Evolutionary conservation across 2,113 vertebrate genomes (phyloP).

Genomic region (Empidonax traillii): DNA sequence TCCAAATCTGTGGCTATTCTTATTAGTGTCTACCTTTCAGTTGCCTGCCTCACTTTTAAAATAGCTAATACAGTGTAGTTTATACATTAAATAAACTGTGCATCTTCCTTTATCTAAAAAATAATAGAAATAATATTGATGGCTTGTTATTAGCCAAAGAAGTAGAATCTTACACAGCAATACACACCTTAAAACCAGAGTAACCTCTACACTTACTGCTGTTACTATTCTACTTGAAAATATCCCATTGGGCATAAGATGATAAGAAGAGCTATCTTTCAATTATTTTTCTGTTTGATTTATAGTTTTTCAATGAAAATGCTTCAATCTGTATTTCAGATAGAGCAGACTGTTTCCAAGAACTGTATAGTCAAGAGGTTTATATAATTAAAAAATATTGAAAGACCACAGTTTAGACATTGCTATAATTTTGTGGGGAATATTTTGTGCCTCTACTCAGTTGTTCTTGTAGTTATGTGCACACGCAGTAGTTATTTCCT

Average conservation of each 20-base stretch:
- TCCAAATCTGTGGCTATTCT: not conserved
- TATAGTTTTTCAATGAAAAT: not conserved
- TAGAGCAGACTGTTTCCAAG: not conserved
- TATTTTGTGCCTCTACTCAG: not conserved
- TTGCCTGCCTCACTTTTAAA: not conserved
- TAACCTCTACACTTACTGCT: conserved; percentile 28
- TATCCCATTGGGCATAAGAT: not conserved
- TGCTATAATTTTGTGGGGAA: not conserved
- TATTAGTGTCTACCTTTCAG: not conserved
- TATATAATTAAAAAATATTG: not conserved
- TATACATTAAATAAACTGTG: not conserved
- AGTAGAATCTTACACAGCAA: conserved; percentile 7
- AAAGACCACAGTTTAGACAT: not conserved
- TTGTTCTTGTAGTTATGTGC: not conserved
- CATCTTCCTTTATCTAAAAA: not conserved
- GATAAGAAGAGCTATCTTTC: not conserved
- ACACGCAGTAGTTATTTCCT: not conserved
- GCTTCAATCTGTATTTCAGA: not conserved
- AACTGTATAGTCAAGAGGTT: not conserved
- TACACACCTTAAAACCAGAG: conserved; percentile 48
- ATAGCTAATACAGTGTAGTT: not conserved
- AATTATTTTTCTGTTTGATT: conserved; percentile 26
- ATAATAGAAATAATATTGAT: not conserved
- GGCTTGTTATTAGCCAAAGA: conserved; percentile 42
- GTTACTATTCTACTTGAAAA: conserved; percentile 43